Conservation (phyloP, 2,797 vertebrate genomes). For the Rhabdophis nuchalis region DNA sequence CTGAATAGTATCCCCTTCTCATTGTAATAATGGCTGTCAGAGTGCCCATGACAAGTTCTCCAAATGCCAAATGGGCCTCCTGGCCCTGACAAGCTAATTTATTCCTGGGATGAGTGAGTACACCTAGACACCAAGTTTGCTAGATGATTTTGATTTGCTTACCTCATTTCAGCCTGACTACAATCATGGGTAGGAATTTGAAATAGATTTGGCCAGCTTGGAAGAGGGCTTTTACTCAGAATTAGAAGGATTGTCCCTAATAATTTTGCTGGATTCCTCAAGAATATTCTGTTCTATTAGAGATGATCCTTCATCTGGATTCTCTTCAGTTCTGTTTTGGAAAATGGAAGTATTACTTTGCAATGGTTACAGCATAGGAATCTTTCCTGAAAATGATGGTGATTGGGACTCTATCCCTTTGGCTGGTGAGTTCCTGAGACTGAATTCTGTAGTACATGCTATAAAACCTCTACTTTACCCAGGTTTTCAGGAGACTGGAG, state of each 20-base stretch:
- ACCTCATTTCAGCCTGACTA: not conserved
- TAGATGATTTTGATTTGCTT: not conserved
- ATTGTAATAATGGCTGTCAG: not conserved
- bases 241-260: not conserved
- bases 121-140: not conserved
- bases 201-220: not conserved
- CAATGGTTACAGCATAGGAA: not conserved
- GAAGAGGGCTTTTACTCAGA: not conserved
- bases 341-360: not conserved
- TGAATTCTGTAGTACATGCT: not conserved
- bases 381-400: not conserved
- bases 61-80: not conserved
- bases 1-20: not conserved
- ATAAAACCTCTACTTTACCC: not conserved
- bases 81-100: not conserved
- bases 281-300: not conserved
- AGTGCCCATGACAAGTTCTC: not conserved
- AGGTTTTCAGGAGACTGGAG: not conserved
- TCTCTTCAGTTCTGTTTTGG: not conserved
- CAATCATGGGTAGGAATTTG: not conserved
- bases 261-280: not conserved
- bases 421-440: not conserved
- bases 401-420: not conserved
- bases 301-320: not conserved
- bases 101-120: not conserved